Evolutionary conservation across 1,140 invertebrate species (phyloP), one percentile per base, ranked within the genome.

Genomic region (Mamestra configurata): DNA sequence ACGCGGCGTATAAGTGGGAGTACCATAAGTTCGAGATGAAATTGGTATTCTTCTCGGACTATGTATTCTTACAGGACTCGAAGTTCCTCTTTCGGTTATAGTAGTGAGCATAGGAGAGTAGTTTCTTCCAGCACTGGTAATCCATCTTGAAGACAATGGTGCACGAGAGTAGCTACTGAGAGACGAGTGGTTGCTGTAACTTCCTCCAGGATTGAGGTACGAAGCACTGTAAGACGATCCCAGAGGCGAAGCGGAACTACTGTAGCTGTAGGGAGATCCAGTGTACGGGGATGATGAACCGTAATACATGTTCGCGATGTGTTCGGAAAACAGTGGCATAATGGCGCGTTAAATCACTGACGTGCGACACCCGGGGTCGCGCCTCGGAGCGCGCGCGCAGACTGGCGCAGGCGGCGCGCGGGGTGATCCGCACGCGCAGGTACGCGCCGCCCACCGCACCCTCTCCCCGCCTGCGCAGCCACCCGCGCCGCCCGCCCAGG

Each of bases 21-120:
- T 87, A 18, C 85, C 81, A 70, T 93, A 95, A 24, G 57, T 86
- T 84, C 92, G 89, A 51, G 85, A 90, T 40, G 86, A 81, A 61
- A 93, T 76, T 7, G 92, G 89, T 46, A 88, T 88, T 68, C 93
- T 88, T 81, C 93, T 86, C 5, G 93, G 93, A 71, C 93, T 95
- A 79, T 88, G 92, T 84, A 95, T 90, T 86, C 93, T 87, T 11
- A 90, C 84, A 22, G 93, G 93, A 81, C 90, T 94, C 5, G 90
- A 86, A 0, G 90, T 89, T 51, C 89, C 94, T 57, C 96, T 95
- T 91, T 98, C 97, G 1, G 96, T 96, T 51, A 98, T 98, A 2
- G 97, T 97, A 0, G 96, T 96, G 24, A 98, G 88, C 77, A 97
- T 97, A 0, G 97, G 97, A n/a, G 97, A 96, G 88, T 97, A 98